Base-by-base conservation (phyloP, 1,140 invertebrate species). In the Thaumatotibia leucotreta region DNA sequence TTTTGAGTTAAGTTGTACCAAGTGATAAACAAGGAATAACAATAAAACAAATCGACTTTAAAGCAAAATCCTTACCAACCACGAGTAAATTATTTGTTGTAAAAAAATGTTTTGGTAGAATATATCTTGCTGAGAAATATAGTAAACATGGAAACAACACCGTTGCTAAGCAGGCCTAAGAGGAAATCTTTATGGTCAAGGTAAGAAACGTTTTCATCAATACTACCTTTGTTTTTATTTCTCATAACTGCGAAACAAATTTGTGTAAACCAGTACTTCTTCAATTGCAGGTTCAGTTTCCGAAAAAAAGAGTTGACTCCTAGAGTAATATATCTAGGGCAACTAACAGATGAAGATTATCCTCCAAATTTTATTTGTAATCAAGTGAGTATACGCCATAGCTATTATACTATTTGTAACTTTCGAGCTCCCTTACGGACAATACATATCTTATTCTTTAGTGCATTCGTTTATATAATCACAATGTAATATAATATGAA, bases 331-430 rank as follows among this genome's bases (percentile, higher is more conserved):
- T 84, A 86, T 77, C 70, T 92, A 61, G 91, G 91, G 24, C 92
- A 92, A 75, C 82, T 91, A 27, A 92, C 93, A 64, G 92, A 93
- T 58, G 95, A 96, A 78, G 96, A 97, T 82, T 98, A 96, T 92
- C 97, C 98, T 45, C 94, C 96, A 61, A 99, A 99, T 93, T 97
- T 98, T 70, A 98, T 99, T 68, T 94, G 97, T 74, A 99, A 99
- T 93, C 98, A 93, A 82, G 91, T 92, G 69, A 87, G 79, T 74
- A 27, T 58, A 45, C 1, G n/a, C 27, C 5, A n/a, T 39, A 14
- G n/a, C 14, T 39, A 39, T 39, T 14, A n/a, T 35, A n/a, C 33
- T 14, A 14, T 39, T 14, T 14, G n/a, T 14, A 39, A n/a, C 5
- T 6, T 39, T 39, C n/a, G n/a, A 39, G 6, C 11, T 39, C 4